These are phyloP conservation scores for Drosophila tani DNA, from an alignment of 1,140 invertebrate species.

Conservation along the genomic window DNA sequence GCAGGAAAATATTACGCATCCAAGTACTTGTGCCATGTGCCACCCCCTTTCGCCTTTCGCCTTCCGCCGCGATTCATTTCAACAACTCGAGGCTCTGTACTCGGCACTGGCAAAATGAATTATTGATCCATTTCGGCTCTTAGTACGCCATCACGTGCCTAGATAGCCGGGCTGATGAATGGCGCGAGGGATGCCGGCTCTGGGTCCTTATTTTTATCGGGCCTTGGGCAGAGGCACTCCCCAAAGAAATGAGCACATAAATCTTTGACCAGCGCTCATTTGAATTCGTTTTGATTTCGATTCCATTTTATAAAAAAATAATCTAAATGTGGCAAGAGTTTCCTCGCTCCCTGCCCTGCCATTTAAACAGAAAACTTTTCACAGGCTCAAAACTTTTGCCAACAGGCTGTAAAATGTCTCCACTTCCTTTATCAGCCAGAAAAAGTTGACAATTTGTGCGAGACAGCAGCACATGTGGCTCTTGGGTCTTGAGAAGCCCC, in stretches of 20 bases:
- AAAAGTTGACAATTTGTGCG: conserved; percentile 29
- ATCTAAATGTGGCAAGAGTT: conserved; percentile 18
- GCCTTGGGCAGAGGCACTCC: conserved; percentile 15
- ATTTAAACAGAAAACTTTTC: conserved; percentile 23
- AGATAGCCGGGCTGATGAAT: conserved; percentile 25
- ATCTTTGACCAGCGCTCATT: conserved; percentile 36
- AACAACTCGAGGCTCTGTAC: conserved; percentile 43
- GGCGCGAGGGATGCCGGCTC: background rate
- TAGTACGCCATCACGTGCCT: conserved; percentile 10
- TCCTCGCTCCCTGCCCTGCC: background rate
- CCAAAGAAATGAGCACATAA: conserved; percentile 21
- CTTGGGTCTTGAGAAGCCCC: conserved; percentile 5
- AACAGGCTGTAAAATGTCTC: conserved; percentile 48
- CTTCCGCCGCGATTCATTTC: conserved; percentile 51
- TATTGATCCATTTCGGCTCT: conserved; percentile 60
- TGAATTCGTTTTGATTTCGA: conserved; percentile 18
- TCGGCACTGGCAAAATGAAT: conserved; percentile 55
- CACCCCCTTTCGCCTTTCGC: background rate
- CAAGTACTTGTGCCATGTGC: conserved; percentile 15
- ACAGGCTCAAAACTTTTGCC: conserved; percentile 14
- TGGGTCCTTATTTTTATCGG: conserved; percentile 25
- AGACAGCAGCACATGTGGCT: conserved; percentile 28
- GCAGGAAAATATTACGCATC: conserved; percentile 49
- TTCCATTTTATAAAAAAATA: conserved; percentile 10
- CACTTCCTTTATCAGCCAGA: conserved; percentile 37